phyloP scores from a whole-genome alignment of 2,113 vertebrate genomes.

The Mirounga angustirostris region DNA sequence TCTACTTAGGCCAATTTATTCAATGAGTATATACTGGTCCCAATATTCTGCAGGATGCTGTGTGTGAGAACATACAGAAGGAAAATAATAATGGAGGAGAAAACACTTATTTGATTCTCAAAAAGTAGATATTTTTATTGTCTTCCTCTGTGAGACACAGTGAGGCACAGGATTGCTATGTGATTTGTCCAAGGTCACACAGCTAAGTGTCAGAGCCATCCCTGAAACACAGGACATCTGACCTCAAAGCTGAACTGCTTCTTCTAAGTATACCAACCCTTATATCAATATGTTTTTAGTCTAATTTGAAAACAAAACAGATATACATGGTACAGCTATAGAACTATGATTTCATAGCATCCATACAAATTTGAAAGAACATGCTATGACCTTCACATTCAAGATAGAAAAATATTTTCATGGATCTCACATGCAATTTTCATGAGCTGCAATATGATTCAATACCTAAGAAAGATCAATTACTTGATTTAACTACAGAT shows the following conservation, averaged over 20 bases:
- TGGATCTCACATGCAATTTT: background rate
- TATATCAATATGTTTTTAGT: background rate
- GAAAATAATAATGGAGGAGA: background rate
- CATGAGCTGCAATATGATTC: background rate
- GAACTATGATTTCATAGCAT: background rate
- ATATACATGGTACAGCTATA: background rate
- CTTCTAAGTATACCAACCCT: background rate
- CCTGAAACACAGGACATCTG: background rate
- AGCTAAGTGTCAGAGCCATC: background rate
- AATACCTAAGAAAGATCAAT: background rate
- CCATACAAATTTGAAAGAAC: background rate
- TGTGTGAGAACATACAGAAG: background rate
- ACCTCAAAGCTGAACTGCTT: background rate
- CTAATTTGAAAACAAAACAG: constrained; percentile 24
- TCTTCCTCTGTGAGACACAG: background rate
- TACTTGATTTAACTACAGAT: background rate
- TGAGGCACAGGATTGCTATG: background rate
- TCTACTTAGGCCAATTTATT: background rate
- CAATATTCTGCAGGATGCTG: background rate
- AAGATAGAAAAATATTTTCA: constrained; percentile 9
- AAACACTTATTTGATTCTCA: background rate
- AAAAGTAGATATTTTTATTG: background rate
- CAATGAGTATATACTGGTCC: background rate
- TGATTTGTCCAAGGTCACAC: background rate
- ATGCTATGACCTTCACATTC: background rate